Base-by-base conservation (phyloP, 2,113 vertebrate genomes). In the Callionymus lyra region DNA sequence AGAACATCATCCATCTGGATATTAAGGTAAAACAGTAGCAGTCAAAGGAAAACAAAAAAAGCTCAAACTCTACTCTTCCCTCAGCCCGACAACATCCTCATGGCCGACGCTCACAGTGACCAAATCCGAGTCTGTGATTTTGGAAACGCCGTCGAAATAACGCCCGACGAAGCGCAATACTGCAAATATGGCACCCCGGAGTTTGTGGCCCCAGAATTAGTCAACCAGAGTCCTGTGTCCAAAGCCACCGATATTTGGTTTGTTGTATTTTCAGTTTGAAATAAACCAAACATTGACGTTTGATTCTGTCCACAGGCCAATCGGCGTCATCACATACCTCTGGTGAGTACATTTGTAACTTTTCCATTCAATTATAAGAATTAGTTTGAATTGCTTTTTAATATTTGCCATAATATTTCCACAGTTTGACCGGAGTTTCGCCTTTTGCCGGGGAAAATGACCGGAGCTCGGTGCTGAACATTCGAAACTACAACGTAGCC, bases 151-250 rank as follows among this genome's bases (percentile, higher is more conserved):
- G 76, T 94, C 51, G 84, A 82, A 40, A 37, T 95, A 63, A 92
- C 67, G 0, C 83, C 85, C 0, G 87, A 86, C 8, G 93, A 94
- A 39, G 81, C 86, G 1, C 93, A 95, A 56, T 99, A 93, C 73
- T 94, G 91, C 83, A 92, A 90, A 47, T 97, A 92, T 0, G 94
- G 95, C 59, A 97, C 93, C 0, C 95, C 94, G 0, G 95, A 99
- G 81, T 99, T 97, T 0, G 89, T 97, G 38, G 84, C 93, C 0
- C 94, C 95, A 0, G 95, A 99, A 84, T 93, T 99, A 12, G 89
- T 97, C 53, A 92, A 91, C 79, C 94, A 99, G 84, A 90, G 84
- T 9, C 92, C 95, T 0, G 84, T 99, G 46, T 93, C 91, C 53
- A 83, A 84, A 12, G 91, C 92, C 74, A 91, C 94, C 0, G 95